phyloP scores from a whole-genome alignment of 2,888 invertebrate genomes.

The Gastracanthus pulcherrimus region DNA sequence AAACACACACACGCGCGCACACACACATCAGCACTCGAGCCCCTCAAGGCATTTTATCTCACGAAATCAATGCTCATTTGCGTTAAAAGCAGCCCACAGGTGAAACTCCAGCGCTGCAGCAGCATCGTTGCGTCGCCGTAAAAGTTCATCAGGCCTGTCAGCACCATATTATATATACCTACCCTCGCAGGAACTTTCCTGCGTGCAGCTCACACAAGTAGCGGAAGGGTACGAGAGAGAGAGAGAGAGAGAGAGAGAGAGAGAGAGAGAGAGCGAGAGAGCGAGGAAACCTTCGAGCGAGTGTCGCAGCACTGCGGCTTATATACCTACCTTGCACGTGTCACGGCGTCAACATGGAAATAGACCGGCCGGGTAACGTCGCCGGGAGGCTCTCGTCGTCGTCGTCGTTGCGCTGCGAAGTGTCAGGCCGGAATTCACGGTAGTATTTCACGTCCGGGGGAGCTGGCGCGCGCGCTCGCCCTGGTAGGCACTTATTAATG shows the following conservation, averaged over 20 bases:
- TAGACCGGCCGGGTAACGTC: conserved; percentile 40
- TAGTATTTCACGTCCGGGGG: conserved; percentile 69
- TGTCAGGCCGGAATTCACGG: conserved; percentile 69
- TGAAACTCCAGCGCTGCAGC: too few relatives aligned
- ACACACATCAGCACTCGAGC: too few relatives aligned
- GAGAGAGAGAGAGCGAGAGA: background rate
- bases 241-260: background rate
- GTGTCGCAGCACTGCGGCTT: background rate
- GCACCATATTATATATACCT: background rate
- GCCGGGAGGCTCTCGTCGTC: too few relatives aligned
- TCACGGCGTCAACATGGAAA: conserved; percentile 56
- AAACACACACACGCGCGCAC: too few relatives aligned
- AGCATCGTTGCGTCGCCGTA: too few relatives aligned
- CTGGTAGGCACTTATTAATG: conserved; percentile 55
- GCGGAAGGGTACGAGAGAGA: background rate
- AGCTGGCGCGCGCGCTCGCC: background rate
- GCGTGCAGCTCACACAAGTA: background rate
- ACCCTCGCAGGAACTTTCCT: background rate
- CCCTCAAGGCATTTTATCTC: too few relatives aligned
- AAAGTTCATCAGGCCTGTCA: conserved; percentile 50
- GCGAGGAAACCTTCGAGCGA: too few relatives aligned
- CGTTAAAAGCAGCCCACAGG: too few relatives aligned
- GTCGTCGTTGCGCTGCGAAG: conserved; percentile 62
- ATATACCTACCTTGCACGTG: background rate
- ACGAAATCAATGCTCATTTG: conserved; percentile 44